Conservation (phyloP, 1,140 invertebrate genomes). For the Brachionus asplanchnoidis region DNA sequence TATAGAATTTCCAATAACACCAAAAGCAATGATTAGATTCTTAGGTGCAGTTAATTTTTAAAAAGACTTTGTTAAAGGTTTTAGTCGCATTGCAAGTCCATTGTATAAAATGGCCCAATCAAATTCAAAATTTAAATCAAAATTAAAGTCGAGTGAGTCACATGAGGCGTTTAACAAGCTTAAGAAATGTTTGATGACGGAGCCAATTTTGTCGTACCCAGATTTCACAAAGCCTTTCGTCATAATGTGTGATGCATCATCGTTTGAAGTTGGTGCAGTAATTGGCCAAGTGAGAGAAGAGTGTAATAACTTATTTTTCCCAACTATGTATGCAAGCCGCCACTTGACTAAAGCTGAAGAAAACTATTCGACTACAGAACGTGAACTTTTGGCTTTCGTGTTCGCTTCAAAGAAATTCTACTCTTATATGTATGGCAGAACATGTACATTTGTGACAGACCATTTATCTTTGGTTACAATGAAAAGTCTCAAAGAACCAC, state of each 20-base stretch:
- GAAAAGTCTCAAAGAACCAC: too few species aligned
- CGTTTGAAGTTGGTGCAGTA: not conserved
- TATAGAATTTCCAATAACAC: slow-evolving; percentile 46
- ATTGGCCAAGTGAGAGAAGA: not conserved
- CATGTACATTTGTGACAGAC: too few species aligned
- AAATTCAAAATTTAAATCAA: not conserved
- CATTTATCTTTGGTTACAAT: too few species aligned
- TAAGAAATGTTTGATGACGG: not conserved
- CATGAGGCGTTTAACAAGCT: not conserved
- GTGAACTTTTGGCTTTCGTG: too few species aligned
- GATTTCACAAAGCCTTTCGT: not conserved
- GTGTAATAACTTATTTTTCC: not conserved
- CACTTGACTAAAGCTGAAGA: too few species aligned
- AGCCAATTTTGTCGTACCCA: not conserved
- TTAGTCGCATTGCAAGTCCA: not conserved
- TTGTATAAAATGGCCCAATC: not conserved
- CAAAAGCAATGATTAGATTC: slow-evolving; percentile 42
- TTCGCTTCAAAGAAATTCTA: too few species aligned
- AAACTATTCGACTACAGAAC: too few species aligned
- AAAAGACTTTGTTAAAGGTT: not conserved
- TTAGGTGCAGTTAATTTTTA: too few species aligned
- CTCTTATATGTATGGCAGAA: too few species aligned
- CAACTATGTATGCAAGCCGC: not conserved
- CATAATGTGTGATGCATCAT: not conserved
- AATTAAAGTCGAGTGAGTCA: not conserved